Conservation (phyloP, 2,888 invertebrate genomes). For the Andrena hattorfiana region DNA sequence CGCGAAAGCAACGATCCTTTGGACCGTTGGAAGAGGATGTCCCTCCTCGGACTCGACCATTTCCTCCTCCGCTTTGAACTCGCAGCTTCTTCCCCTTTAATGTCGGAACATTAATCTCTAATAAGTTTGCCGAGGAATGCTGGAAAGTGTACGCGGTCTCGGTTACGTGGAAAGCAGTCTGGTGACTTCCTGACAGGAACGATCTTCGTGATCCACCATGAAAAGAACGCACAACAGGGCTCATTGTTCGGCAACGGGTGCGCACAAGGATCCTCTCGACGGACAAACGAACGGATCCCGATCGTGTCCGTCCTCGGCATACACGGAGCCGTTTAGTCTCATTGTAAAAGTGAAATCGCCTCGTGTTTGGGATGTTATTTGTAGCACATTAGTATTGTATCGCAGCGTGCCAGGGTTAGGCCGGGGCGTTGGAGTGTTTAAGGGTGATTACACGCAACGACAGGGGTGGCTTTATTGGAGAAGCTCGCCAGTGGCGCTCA, state of each 20-base stretch:
- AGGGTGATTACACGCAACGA: conserved; percentile 84
- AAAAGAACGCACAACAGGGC: conserved; percentile 48
- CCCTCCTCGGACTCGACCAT: no score
- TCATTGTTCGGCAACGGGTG: conserved; percentile 60
- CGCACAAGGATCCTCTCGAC: conserved; percentile 65
- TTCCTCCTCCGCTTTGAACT: no score
- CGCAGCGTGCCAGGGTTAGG: conserved; percentile 76
- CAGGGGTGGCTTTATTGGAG: conserved; percentile 84
- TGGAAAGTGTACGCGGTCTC: background rate
- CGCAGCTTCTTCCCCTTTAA: no score
- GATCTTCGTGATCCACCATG: conserved; percentile 34
- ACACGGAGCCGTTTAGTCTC: conserved; percentile 66
- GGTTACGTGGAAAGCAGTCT: background rate
- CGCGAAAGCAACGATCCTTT: background rate
- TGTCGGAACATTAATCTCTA: no score
- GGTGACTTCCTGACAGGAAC: conserved; percentile 59
- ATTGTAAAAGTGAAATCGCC: conserved; percentile 83
- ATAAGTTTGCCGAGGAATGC: background rate
- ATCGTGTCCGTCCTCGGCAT: conserved; percentile 58
- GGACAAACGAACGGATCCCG: conserved; percentile 65
- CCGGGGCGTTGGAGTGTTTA: conserved; percentile 84
- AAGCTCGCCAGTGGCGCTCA: conserved; percentile 80
- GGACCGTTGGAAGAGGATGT: background rate
- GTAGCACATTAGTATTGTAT: conserved; percentile 85
- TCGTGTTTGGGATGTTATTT: conserved; percentile 84